Base-by-base conservation (phyloP, 1,140 invertebrate species). In the Calliphora vicina region DNA sequence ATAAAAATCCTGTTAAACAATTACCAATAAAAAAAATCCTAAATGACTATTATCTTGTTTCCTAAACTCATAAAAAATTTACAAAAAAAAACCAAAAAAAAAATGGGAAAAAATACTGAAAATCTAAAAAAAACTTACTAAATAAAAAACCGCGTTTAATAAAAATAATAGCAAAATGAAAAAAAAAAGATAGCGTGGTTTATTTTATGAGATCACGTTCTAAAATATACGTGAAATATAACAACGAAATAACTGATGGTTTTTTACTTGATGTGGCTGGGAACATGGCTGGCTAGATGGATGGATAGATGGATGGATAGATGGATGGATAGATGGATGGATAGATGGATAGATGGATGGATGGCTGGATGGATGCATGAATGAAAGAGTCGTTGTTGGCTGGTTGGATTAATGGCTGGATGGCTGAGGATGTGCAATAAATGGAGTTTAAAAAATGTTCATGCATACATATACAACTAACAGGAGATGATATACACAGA, bases 151-250 rank as follows among this genome's bases (percentile, higher is more conserved):
- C 61, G 61, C 61, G 61, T 67, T 20, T 67, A 67, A 67, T 67
- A 67, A 67, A n/a, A 67, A 67, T 67, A 67, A 67, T 23, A 67
- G 10, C n/a, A 67, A 67, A 67, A 67, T 1, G 23, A 67, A 67
- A 67, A 67, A 23, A 67, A 23, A 67, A 67, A 67, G 23, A 67
- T 1, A 78, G 43, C 20, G 35, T 45, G 35, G 35, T 78, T 78
- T 78, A 78, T 78, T 78, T 78, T 78, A 78, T 78, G 74, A 78
- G 74, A 78, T 78, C 74, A 78, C 74, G 74, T 78, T 78, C 74
- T 78, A 78, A 78, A 78, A 29, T 78, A 43, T 78, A 78, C 74
- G 74, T 78, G 74, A 78, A 78, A 78, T 78, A 43, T 78, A 78
- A 43, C 74, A 78, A 78, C 74, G 74, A 78, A 78, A 78, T 78